Conservation (phyloP, 2,888 invertebrate species). For the Agriopis aurantiaria region DNA sequence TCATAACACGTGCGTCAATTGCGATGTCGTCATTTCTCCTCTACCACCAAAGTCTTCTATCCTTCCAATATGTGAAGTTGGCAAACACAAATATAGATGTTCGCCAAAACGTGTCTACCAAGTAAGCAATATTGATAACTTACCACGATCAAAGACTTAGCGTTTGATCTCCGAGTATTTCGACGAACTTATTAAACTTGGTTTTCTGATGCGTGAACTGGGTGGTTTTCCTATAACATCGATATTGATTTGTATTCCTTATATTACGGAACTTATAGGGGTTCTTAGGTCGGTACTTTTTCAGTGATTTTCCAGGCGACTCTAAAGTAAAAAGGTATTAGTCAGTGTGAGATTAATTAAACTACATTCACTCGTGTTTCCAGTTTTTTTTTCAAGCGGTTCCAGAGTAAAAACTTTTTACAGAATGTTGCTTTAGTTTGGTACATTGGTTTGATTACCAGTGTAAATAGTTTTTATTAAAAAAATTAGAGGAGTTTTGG, state of each 20-base stretch:
- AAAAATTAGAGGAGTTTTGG: too few relatives aligned
- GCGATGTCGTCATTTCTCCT: background rate
- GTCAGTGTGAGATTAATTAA: too few relatives aligned
- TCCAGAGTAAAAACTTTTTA: too few relatives aligned
- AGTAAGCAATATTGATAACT: constrained; percentile 49
- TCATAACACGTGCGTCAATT: too few relatives aligned
- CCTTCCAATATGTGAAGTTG: constrained; percentile 34
- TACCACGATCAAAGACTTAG: constrained; percentile 44
- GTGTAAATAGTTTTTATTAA: too few relatives aligned
- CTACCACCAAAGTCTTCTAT: background rate
- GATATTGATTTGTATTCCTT: background rate
- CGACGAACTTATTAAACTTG: constrained; percentile 48
- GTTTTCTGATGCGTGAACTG: constrained; percentile 42
- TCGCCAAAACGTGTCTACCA: constrained; percentile 43
- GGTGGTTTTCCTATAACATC: constrained; percentile 14
- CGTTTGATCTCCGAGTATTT: constrained; percentile 43
- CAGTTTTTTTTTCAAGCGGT: too few relatives aligned
- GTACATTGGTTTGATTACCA: too few relatives aligned
- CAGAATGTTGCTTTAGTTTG: too few relatives aligned
- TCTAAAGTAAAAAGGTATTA: too few relatives aligned
- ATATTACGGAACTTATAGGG: background rate
- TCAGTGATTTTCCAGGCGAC: too few relatives aligned
- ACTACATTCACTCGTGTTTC: too few relatives aligned
- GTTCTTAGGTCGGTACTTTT: background rate
- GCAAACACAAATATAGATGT: constrained; percentile 47